Evolutionary conservation across 2,888 invertebrate species (phyloP), one percentile per base, ranked within the genome.

Genomic region (Odontothrips loti): DNA sequence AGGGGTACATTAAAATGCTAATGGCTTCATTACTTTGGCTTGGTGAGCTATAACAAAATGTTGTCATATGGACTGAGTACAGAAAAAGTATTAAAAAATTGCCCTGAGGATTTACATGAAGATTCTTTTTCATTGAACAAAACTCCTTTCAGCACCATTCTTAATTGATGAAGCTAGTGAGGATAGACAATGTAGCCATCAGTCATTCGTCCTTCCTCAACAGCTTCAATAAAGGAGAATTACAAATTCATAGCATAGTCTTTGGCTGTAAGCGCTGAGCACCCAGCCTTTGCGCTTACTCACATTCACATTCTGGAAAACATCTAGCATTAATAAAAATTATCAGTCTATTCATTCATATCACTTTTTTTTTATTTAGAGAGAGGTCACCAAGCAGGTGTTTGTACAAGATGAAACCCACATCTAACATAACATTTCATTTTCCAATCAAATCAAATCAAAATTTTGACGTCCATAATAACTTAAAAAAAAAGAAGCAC

Each of bases 331-430:
- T 27, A 75, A 23, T 75, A 75, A 75, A 75, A 75, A 75, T 75
- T 75, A 75, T 75, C 68, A 75, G 68, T 75, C 68, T 75, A 75
- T 75, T 75, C 68, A 75, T 75, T 75, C 68, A 75, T 75, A 75
- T 75, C 68, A 75, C 68, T 75, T 75, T 75, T 75, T 27, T 20
- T 58, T 58, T 15, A 58, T 20, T 58, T 23, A 75, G 68, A 75
- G 68, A 75, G 68, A 75, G 68, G 68, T 75, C 23, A 23, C 23
- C 12, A 12, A 27, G 68, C 23, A 27, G 9, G 68, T 6, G 27
- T 27, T 75, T 75, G 68, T 27, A 75, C 58, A 20, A 58, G 58
- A 43, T 43, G 34, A 43, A 43, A 58, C 15, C 58, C 58, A 58
- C 17, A 75, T 27, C 68, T 27, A 23, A 75, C 68, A 75, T 27